Conservation (phyloP, 2,888 invertebrate genomes). For the Portevinia maculata region DNA sequence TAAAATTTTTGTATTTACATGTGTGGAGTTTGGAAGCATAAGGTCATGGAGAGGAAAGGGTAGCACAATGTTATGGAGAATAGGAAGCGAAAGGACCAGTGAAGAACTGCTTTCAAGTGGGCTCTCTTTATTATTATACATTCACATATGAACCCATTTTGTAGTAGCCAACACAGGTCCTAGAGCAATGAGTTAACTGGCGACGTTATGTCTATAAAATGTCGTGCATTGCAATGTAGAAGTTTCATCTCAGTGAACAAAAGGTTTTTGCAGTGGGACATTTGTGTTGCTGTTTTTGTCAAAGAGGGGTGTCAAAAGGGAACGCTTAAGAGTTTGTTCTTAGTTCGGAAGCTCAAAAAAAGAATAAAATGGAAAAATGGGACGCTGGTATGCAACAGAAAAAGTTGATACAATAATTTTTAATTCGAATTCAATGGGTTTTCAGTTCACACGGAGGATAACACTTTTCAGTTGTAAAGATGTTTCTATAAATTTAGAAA, state of each 20-base stretch:
- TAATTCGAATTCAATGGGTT: neutral
- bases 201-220: constrained; percentile 67
- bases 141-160: constrained; percentile 16
- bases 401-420: constrained; percentile 27
- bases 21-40: constrained; percentile 13
- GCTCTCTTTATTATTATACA: neutral
- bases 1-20: constrained; percentile 3
- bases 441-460: neutral
- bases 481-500: too few relatives aligned
- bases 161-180: constrained; percentile 29
- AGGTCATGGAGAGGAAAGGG: neutral
- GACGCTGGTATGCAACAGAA: constrained; percentile 44
- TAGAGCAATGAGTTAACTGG: constrained; percentile 71
- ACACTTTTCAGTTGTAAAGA: too few relatives aligned
- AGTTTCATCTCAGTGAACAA: constrained; percentile 63
- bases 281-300: neutral
- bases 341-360: constrained; percentile 9
- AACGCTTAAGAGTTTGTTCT: constrained; percentile 23
- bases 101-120: constrained; percentile 1
- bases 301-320: constrained; percentile 19
- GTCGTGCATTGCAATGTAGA: constrained; percentile 69
- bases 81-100: neutral
- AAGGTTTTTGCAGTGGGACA: constrained; percentile 22
- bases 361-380: neutral
- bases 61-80: constrained; percentile 7